phyloP scores from a whole-genome alignment of 2,113 vertebrate species.

The Anarhynchus alexandrinus region DNA sequence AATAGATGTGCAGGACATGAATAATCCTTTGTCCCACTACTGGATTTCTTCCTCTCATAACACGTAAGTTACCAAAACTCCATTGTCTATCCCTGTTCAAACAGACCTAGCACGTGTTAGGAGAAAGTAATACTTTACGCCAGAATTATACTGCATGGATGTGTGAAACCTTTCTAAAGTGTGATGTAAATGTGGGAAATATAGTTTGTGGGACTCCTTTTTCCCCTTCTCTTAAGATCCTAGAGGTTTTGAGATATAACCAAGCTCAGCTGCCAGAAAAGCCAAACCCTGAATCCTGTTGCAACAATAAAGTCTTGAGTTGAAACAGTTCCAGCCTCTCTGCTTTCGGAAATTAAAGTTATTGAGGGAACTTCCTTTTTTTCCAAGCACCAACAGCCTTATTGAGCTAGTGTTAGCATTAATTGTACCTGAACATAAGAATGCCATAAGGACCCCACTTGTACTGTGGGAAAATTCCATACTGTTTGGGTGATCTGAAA shows the following conservation, averaged over 20 bases:
- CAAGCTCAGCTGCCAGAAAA: neutral
- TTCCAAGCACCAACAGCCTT: neutral
- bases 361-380: neutral
- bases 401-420: neutral
- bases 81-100: neutral
- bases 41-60: conserved; percentile 99
- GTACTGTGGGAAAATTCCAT: neutral
- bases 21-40: conserved; percentile 96
- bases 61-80: conserved; percentile 80
- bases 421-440: neutral
- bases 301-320: neutral
- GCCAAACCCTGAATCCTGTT: neutral
- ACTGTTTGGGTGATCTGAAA: neutral
- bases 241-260: neutral
- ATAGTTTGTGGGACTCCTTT: neutral
- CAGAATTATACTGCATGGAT: neutral
- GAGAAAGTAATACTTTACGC: neutral
- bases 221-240: neutral
- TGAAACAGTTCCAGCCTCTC: neutral
- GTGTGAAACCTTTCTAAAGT: neutral
- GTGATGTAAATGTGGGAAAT: neutral
- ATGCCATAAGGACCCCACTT: neutral
- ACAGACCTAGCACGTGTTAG: neutral
- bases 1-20: conserved; percentile 87
- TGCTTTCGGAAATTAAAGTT: neutral